These are phyloP conservation scores for Characodon lateralis DNA, from an alignment of 2,797 vertebrate genomes.

Conservation along the genomic window DNA sequence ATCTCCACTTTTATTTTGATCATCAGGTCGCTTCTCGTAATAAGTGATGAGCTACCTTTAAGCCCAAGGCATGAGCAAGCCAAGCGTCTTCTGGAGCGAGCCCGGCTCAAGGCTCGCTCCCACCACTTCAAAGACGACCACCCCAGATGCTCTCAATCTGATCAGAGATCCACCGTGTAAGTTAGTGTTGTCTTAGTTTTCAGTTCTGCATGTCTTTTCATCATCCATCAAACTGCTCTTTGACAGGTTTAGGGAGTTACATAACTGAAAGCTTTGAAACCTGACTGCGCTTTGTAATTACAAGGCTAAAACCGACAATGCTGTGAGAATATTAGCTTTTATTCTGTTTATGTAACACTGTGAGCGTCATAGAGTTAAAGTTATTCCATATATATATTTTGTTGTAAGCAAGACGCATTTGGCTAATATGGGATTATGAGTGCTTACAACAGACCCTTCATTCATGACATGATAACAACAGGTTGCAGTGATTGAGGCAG, in stretches of 20 bases:
- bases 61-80: slow-evolving; percentile 91
- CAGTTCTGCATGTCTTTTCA: background rate
- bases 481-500: slow-evolving; percentile 2
- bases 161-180: slow-evolving; percentile 73
- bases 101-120: slow-evolving; percentile 90
- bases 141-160: slow-evolving; percentile 70
- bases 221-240: slow-evolving; percentile 1
- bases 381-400: slow-evolving; percentile 27
- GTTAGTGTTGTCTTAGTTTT: slow-evolving; percentile 34
- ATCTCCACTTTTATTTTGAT: slow-evolving; percentile 33
- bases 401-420: slow-evolving; percentile 19
- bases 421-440: slow-evolving; percentile 24
- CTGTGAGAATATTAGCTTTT: slow-evolving; percentile 12
- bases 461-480: slow-evolving; percentile 8
- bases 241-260: slow-evolving; percentile 34
- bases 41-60: slow-evolving; percentile 79
- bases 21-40: slow-evolving; percentile 79
- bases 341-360: slow-evolving; percentile 32
- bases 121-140: slow-evolving; percentile 85
- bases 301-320: slow-evolving; percentile 20
- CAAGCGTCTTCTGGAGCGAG: slow-evolving; percentile 88
- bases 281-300: slow-evolving; percentile 30
- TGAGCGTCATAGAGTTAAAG: slow-evolving; percentile 1
- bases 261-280: slow-evolving; percentile 32
- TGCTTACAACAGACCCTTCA: slow-evolving; percentile 22